Evolutionary conservation across 2,797 vertebrate species (phyloP).

Genomic region (Paramormyrops hopkinsi): DNA sequence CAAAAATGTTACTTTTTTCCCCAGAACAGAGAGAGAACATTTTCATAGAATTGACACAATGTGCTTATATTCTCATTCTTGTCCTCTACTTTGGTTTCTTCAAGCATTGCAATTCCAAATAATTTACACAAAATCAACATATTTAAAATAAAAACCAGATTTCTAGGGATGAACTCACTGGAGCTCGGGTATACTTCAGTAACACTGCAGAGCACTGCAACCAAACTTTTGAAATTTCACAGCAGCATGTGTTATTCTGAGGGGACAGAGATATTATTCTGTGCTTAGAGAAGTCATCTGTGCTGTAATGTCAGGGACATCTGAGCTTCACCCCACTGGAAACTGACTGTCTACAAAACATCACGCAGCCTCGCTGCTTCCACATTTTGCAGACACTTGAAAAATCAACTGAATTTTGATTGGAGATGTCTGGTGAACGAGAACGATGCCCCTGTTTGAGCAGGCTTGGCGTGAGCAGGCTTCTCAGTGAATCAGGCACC

Average conservation of each 20-base stretch:
- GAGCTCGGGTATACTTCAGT: background rate
- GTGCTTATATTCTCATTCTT: background rate
- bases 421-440: background rate
- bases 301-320: background rate
- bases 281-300: background rate
- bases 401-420: background rate
- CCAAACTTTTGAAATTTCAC: background rate
- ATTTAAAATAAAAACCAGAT: background rate
- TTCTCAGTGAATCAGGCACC: background rate
- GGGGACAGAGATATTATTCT: background rate
- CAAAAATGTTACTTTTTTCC: background rate
- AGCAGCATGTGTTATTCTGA: background rate
- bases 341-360: background rate
- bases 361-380: background rate
- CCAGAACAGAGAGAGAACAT: background rate
- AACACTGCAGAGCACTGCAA: background rate
- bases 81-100: background rate
- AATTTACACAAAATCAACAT: background rate
- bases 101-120: background rate
- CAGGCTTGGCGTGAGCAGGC: background rate
- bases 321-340: background rate
- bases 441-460: background rate
- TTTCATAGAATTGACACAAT: background rate
- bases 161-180: background rate
- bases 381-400: background rate